phyloP scores from a whole-genome alignment of 1,140 invertebrate genomes.

The Drosophila virilis region DNA sequence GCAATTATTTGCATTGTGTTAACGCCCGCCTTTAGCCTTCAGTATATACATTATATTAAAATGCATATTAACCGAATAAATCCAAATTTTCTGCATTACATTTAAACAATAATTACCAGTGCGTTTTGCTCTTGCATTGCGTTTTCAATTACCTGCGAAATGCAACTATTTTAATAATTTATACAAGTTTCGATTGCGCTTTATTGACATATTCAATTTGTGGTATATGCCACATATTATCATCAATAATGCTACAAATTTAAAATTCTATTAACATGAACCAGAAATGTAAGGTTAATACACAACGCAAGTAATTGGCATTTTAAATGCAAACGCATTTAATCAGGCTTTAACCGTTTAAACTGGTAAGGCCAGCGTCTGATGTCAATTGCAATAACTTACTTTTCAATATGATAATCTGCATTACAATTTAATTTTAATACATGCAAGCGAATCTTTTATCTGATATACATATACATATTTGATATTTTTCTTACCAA shows the following conservation, averaged over 20 bases:
- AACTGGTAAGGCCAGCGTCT: constrained; percentile 1
- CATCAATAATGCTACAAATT: constrained; percentile 1
- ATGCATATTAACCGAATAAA: no score
- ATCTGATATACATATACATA: no score
- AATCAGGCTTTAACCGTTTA: not conserved
- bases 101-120: not conserved
- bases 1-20: no score
- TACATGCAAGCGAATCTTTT: no score
- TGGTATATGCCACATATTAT: not conserved
- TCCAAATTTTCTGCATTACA: not conserved
- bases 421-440: constrained; percentile 2
- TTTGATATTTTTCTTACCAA: no score
- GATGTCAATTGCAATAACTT: constrained; percentile 10
- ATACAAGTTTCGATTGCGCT: not conserved
- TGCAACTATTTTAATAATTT: not conserved
- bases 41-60: no score
- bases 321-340: constrained; percentile 15
- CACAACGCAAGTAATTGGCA: not conserved
- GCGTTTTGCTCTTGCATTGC: no score
- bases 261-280: constrained; percentile 2
- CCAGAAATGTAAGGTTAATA: not conserved
- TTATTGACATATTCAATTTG: not conserved
- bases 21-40: no score
- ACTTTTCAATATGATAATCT: not conserved
- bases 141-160: not conserved